Conservation (phyloP, 2,797 vertebrate genomes). For the Clarias platycephalus region DNA sequence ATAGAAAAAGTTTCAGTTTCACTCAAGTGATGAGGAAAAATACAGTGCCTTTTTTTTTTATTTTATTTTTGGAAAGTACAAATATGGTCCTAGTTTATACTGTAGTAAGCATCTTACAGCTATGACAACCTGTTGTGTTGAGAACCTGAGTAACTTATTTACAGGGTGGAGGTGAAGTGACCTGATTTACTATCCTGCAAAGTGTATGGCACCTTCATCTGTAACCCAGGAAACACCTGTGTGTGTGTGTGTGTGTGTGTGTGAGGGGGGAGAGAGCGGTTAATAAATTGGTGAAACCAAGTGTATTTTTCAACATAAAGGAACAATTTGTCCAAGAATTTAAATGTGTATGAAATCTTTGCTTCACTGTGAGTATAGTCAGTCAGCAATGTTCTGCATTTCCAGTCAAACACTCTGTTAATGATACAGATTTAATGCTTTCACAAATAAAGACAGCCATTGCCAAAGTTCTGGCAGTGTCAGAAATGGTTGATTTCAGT, state of each 20-base stretch:
- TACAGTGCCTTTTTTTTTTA: neutral
- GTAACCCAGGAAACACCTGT: constrained; percentile 69
- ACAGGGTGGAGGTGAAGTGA: constrained; percentile 63
- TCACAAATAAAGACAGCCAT: neutral
- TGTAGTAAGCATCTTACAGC: neutral
- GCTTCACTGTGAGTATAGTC: neutral
- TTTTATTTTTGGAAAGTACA: too few relatives aligned
- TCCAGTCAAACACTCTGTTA: neutral
- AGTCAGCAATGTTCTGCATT: neutral
- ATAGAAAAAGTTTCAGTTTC: neutral
- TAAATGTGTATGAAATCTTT: neutral
- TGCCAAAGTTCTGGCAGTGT: neutral
- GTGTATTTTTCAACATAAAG: neutral
- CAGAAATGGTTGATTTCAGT: neutral
- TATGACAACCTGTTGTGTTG: constrained; percentile 14
- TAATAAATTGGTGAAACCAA: neutral
- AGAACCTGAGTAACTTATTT: constrained; percentile 54
- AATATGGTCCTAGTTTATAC: neutral
- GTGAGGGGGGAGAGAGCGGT: neutral
- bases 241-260: neutral
- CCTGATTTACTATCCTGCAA: constrained; percentile 66
- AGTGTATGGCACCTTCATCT: constrained; percentile 61
- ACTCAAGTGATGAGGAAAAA: neutral
- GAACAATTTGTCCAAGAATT: neutral
- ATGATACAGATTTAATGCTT: neutral